Evolutionary conservation across 2,113 vertebrate genomes (phyloP).

Genomic region (Clarias batrachus): DNA sequence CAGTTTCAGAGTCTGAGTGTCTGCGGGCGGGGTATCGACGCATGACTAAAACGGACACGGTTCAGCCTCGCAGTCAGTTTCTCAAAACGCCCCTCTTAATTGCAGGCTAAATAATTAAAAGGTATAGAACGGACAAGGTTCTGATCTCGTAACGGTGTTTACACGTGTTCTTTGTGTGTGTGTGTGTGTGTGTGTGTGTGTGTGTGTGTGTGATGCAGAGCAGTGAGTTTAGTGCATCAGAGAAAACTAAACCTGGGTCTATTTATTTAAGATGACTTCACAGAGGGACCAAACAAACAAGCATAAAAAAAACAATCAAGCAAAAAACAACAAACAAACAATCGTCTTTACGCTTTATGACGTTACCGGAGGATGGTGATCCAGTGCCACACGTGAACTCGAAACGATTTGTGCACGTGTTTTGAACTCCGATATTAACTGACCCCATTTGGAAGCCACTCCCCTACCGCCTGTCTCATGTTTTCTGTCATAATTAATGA

Average conservation of each 20-base stretch:
- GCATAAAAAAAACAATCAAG: no score
- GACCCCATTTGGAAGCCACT: background rate
- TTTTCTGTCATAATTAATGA: background rate
- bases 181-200: background rate
- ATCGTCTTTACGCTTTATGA: no score
- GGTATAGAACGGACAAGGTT: slow-evolving; percentile 5
- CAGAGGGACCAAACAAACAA: no score
- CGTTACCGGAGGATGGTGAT: no score
- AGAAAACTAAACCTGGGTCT: no score
- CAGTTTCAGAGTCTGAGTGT: slow-evolving; percentile 52
- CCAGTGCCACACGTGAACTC: no score
- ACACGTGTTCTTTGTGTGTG: background rate
- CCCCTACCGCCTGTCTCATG: background rate
- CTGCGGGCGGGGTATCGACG: slow-evolving; percentile 60
- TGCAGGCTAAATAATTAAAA: slow-evolving; percentile 48
- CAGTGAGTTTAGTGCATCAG: no score
- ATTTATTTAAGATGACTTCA: no score
- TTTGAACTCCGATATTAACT: background rate
- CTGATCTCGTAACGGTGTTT: slow-evolving; percentile 25
- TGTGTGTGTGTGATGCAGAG: no score
- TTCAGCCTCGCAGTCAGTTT: slow-evolving; percentile 12
- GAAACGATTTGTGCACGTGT: background rate
- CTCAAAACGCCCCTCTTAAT: slow-evolving; percentile 33
- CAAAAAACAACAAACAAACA: no score
- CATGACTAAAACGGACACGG: slow-evolving; percentile 52